Conservation (phyloP, 2,888 invertebrate species). For the Diadegma fenestrale region DNA sequence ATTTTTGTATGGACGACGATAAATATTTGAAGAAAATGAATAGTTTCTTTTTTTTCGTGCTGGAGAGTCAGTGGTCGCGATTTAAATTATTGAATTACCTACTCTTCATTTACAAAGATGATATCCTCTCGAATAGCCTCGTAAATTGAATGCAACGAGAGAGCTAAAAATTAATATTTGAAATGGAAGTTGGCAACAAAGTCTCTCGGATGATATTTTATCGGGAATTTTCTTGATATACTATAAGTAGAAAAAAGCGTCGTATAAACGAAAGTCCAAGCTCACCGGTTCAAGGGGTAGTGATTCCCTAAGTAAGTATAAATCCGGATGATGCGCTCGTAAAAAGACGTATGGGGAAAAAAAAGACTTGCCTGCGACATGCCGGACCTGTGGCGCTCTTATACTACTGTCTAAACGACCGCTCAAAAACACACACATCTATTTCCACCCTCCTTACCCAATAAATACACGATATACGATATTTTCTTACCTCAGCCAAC, state of each 20-base stretch:
- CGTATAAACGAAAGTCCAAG: conserved; percentile 60
- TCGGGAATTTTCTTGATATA: background rate
- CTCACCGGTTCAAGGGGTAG: conserved; percentile 70
- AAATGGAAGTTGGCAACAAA: conserved; percentile 56
- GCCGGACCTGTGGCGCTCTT: conserved; percentile 55
- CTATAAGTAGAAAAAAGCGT: conserved; percentile 17
- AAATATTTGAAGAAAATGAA: background rate
- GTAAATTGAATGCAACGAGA: background rate
- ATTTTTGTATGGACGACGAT: background rate
- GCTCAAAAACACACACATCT: conserved; percentile 19
- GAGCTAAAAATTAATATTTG: conserved; percentile 57
- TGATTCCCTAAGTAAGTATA: conserved; percentile 83
- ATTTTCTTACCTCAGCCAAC: conserved; percentile 32
- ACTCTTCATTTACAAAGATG: background rate
- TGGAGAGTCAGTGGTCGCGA: background rate
- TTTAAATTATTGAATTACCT: conserved; percentile 17
- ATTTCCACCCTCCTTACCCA: conserved; percentile 26
- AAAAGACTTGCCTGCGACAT: conserved; percentile 7
- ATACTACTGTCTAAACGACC: conserved; percentile 55
- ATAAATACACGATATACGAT: conserved; percentile 33
- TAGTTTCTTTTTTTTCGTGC: background rate
- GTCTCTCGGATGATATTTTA: conserved; percentile 51
- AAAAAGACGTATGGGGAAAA: conserved; percentile 76
- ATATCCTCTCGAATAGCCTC: conserved; percentile 13
- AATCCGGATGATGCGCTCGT: conserved; percentile 83